Evolutionary conservation across 1,140 invertebrate species (phyloP).

Genomic region (Calephelis nemesis): DNA sequence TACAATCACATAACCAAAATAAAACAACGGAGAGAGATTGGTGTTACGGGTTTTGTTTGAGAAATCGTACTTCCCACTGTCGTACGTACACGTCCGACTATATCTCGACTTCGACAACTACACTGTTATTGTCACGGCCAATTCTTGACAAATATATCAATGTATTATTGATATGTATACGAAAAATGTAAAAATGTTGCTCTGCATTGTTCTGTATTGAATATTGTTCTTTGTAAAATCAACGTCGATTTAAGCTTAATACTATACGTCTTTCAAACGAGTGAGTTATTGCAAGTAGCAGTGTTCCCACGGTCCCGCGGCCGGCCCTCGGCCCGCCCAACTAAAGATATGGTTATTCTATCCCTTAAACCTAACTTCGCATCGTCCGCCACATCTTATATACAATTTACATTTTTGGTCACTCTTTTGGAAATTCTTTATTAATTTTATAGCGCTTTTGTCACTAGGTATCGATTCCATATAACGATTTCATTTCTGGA

Average conservation of each 20-base stretch:
- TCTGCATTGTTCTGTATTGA: slow-evolving; percentile 13
- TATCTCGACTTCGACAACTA: neutral
- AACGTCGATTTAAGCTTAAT: slow-evolving; percentile 11
- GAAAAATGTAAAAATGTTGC: slow-evolving; percentile 22
- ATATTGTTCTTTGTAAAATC: slow-evolving; percentile 11
- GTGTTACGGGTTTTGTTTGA: slow-evolving; percentile 47
- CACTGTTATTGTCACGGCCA: slow-evolving; percentile 12
- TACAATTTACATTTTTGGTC: slow-evolving; percentile 69
- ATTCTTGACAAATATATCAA: neutral
- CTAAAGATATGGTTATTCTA: slow-evolving; percentile 72
- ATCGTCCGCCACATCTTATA: slow-evolving; percentile 42
- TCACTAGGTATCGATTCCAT: slow-evolving; percentile 8
- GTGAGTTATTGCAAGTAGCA: slow-evolving; percentile 22
- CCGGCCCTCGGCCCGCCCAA: slow-evolving; percentile 38
- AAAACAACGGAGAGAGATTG: slow-evolving; percentile 73
- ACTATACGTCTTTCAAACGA: slow-evolving; percentile 11
- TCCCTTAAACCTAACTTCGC: slow-evolving; percentile 43
- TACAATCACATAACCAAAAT: slow-evolving; percentile 73
- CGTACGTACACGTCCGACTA: neutral
- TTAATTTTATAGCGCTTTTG: slow-evolving; percentile 18
- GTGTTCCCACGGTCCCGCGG: slow-evolving; percentile 20
- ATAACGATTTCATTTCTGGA: neutral
- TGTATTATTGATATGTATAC: slow-evolving; percentile 23
- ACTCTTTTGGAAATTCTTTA: slow-evolving; percentile 50
- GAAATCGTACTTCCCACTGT: slow-evolving; percentile 41